Evolutionary conservation across 2,888 invertebrate genomes (phyloP).

Genomic region (Homarus gammarus): DNA sequence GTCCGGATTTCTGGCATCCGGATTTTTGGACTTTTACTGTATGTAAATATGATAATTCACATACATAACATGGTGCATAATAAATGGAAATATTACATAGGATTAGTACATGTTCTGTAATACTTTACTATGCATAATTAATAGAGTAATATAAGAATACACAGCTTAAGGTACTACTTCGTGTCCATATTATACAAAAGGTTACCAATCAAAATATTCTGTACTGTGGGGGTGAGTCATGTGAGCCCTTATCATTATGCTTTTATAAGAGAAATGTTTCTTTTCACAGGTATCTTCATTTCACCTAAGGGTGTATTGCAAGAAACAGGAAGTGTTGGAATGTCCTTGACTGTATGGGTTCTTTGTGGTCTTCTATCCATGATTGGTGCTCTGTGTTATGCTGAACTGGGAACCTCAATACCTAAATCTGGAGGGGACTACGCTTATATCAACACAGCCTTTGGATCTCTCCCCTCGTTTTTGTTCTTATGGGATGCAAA

Average conservation of each 20-base stretch:
- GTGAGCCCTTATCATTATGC: conserved; percentile 24
- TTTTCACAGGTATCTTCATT: conserved; percentile 90
- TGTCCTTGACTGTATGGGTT: conserved; percentile 92
- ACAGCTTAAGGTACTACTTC: no score
- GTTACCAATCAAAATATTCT: not conserved
- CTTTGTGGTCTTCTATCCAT: conserved; percentile 93
- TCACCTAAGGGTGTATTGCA: conserved; percentile 95
- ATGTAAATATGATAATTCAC: no score
- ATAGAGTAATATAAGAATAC: no score
- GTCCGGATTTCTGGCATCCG: no score
- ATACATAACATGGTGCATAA: no score
- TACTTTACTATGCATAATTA: no score
- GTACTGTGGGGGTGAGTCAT: not conserved
- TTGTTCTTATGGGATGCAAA: conserved; percentile 98
- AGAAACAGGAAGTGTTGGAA: conserved; percentile 93
- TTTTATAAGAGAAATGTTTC: conserved; percentile 69
- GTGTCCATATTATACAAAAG: no score
- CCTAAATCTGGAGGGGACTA: conserved; percentile 98
- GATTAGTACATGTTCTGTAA: no score
- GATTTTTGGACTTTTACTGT: no score
- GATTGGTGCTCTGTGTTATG: conserved; percentile 95
- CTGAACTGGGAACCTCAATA: conserved; percentile 89
- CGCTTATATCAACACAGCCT: conserved; percentile 95
- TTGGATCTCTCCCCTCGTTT: conserved; percentile 94
- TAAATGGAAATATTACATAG: no score